A percentile compares a stretch with the other conserved stretches of the same genome.
Conservation (phyloP, 2,888 invertebrate genomes). For the Sarcophaga carnaria region DNA sequence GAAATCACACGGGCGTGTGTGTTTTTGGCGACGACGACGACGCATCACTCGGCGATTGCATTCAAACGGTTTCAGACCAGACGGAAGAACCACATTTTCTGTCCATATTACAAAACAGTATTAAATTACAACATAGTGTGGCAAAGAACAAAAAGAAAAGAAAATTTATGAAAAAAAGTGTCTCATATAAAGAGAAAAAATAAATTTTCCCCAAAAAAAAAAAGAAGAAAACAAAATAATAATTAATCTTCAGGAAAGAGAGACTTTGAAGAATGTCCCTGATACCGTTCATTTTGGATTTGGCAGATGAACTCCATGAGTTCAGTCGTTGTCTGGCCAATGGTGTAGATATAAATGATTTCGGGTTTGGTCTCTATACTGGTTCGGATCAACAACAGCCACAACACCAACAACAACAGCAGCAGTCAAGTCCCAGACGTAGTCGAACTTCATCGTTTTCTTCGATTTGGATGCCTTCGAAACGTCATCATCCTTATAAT, state of each 20-base stretch:
- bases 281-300: slow-evolving; percentile 75
- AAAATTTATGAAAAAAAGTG: slow-evolving; percentile 18
- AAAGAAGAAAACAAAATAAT: neutral
- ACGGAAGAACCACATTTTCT: slow-evolving; percentile 66
- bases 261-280: slow-evolving; percentile 72
- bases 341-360: slow-evolving; percentile 77
- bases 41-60: slow-evolving; percentile 71
- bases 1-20: slow-evolving; percentile 73
- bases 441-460: slow-evolving; percentile 68
- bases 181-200: slow-evolving; percentile 33
- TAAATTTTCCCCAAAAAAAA: slow-evolving; percentile 19
- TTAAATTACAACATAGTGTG: slow-evolving; percentile 52
- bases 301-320: slow-evolving; percentile 75
- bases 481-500: slow-evolving; percentile 72
- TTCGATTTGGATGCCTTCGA: slow-evolving; percentile 70
- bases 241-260: neutral
- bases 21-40: slow-evolving; percentile 68
- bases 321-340: slow-evolving; percentile 70
- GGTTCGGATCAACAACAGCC: slow-evolving; percentile 72
- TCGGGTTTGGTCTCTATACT: slow-evolving; percentile 79
- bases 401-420: slow-evolving; percentile 70
- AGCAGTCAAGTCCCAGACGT: slow-evolving; percentile 72
- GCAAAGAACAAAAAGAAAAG: slow-evolving; percentile 43
- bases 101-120: slow-evolving; percentile 48
- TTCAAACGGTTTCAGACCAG: slow-evolving; percentile 70